Evolutionary conservation across 2,888 invertebrate species (phyloP).

Genomic region (Cataglyphis livida): DNA sequence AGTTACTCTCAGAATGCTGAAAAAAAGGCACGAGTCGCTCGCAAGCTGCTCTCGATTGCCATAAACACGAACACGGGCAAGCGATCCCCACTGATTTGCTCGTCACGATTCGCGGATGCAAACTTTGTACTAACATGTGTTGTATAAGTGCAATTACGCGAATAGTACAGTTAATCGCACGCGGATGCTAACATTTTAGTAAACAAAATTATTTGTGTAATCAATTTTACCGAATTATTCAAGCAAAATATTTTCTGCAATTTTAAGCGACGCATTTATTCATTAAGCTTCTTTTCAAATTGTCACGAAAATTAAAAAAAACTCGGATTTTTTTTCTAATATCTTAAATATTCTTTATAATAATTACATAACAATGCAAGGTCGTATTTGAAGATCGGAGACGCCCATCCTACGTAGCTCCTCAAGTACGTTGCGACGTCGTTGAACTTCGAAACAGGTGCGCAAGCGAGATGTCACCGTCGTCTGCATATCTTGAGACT

Average conservation of each 20-base stretch:
- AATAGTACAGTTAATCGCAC: neutral
- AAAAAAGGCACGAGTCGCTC: constrained; percentile 56
- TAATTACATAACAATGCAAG: constrained; percentile 18
- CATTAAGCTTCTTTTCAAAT: neutral
- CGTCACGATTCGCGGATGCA: too few relatives aligned
- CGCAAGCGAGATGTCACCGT: constrained; percentile 11
- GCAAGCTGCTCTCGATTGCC: constrained; percentile 52
- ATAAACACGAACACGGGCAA: constrained; percentile 34
- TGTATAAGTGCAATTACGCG: neutral
- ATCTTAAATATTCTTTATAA: neutral
- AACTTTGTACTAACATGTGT: neutral
- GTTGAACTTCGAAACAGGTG: constrained; percentile 17
- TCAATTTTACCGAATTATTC: neutral
- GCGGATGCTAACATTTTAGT: neutral
- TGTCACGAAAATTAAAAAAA: neutral
- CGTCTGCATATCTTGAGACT: constrained; percentile 32
- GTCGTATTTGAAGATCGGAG: neutral
- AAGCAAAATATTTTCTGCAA: neutral
- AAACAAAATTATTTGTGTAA: constrained; percentile 9
- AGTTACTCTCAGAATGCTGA: constrained; percentile 69
- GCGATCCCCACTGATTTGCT: constrained; percentile 35
- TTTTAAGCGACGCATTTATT: constrained; percentile 2
- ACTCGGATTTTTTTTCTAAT: neutral
- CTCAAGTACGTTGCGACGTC: constrained; percentile 6
- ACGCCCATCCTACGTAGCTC: neutral